These are phyloP conservation scores for Aythya baeri DNA, from an alignment of 2,113 vertebrate species.

Conservation along the genomic window DNA sequence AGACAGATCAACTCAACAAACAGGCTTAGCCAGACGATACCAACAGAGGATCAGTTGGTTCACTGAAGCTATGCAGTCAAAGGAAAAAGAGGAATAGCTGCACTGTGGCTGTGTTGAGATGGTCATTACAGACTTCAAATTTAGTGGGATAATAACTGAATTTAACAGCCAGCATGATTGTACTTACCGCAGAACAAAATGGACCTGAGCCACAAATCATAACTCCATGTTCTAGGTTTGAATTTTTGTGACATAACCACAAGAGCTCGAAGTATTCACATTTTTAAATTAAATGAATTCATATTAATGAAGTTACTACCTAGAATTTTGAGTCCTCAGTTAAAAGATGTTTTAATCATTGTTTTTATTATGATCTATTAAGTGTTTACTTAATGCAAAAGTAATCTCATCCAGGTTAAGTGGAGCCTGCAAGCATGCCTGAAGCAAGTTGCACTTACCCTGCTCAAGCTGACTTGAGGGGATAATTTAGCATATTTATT, in stretches of 20 bases:
- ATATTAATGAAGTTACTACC: neutral
- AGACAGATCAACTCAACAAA: neutral
- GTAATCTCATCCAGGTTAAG: neutral
- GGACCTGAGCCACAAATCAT: neutral
- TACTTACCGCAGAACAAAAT: neutral
- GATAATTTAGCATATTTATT: neutral
- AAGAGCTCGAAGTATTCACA: neutral
- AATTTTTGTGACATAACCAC: neutral
- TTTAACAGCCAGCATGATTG: rapidly evolving
- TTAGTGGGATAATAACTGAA: neutral
- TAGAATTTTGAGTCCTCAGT: neutral
- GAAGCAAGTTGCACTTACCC: neutral
- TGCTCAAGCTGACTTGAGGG: neutral
- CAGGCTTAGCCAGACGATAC: neutral
- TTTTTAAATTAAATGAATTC: neutral
- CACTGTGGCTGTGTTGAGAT: neutral
- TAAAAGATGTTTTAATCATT: neutral
- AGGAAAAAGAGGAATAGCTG: neutral
- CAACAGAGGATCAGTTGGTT: neutral
- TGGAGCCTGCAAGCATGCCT: neutral
- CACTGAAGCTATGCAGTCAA: neutral
- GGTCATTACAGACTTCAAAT: neutral
- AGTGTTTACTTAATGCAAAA: neutral
- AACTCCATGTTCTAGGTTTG: neutral
- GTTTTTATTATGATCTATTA: neutral